Evolutionary conservation across 2,888 invertebrate genomes (phyloP), one percentile per base, ranked within the genome.

Genomic region (Cryptus viduatorius): DNA sequence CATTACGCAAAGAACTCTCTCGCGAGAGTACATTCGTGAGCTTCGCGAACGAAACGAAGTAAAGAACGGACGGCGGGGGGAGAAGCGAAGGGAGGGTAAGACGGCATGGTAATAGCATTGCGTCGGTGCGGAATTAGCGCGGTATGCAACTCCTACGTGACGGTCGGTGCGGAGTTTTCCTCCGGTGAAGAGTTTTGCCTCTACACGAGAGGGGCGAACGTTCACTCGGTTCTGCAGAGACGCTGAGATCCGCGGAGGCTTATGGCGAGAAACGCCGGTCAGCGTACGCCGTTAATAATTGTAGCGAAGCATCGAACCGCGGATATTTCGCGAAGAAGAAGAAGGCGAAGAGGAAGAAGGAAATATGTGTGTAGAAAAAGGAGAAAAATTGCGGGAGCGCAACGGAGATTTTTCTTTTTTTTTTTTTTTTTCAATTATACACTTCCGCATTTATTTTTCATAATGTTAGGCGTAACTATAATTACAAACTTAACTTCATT

Each of bases 81-180:
- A n/a, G 75, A 24, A 46, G 56, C 48, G 16, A 44, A 84, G 24
- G 24, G 75, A 14, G 46, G 56, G 50, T 4, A 44, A 84, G 24
- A 75, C 69, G 67, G 84, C 68, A 79, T 84, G 86, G 86, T 81
- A 82, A 88, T 89, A 86, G 87, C 87, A 87, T 89, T 90, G 89
- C 87, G 88, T 80, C 68, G 87, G 89, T 89, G 89, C 89, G 82
- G 84, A 89, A 89, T 90, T 89, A 89, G 77, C 87, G 83, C 87
- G 89, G 89, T 89, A 90, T 90, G 90, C 86, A 80, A 89, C 89
- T 89, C 89, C 89, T 90, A 90, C 89, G 87, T 86, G 84, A 65
- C 75, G 46, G 65, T 50, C 42, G 64, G 37, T 48, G 56, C 56
- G 12, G 24, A 56, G 56, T 65, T 76, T 65, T 65, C 37, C 48